Percentiles rank a stretch among this genome's conserved stretches.
Evolutionary conservation across 2,797 vertebrate species (phyloP).

Genomic region (Brachymystax lenok): DNA sequence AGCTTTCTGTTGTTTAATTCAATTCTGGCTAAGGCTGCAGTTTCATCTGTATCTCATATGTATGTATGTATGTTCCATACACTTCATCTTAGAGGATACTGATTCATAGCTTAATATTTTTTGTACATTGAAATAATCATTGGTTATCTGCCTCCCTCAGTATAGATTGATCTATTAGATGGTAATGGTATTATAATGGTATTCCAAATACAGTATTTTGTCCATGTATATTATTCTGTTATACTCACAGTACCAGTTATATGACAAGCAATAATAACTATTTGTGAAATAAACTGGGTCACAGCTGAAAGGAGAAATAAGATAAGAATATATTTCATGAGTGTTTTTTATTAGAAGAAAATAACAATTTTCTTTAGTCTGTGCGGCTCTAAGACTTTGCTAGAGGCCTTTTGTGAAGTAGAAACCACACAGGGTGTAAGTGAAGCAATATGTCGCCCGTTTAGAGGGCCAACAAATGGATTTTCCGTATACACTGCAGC

Average conservation of each 20-base stretch:
- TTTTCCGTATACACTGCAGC: constrained; percentile 14
- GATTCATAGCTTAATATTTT: background rate
- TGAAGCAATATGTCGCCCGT: constrained; percentile 16
- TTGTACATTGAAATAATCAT: background rate
- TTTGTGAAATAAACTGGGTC: background rate
- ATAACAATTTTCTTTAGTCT: background rate
- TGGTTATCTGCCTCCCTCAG: background rate
- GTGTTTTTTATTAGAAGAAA: background rate
- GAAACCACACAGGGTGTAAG: constrained; percentile 23
- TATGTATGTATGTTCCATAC: background rate
- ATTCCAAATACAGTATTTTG: background rate
- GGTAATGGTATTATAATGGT: background rate
- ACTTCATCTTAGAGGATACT: background rate
- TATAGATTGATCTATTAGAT: background rate
- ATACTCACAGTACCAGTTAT: background rate
- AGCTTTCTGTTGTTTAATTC: constrained; percentile 32
- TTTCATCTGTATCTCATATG: background rate
- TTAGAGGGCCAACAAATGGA: constrained; percentile 12
- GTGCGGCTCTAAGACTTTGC: constrained; percentile 6
- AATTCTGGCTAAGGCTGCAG: constrained; percentile 44
- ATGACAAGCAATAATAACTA: background rate
- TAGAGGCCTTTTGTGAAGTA: constrained; percentile 6
- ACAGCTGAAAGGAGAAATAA: background rate
- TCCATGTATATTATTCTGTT: background rate
- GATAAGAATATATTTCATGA: background rate